Evolutionary conservation across 2,797 vertebrate genomes (phyloP).

Genomic region (Bryconaethiops microstoma): DNA sequence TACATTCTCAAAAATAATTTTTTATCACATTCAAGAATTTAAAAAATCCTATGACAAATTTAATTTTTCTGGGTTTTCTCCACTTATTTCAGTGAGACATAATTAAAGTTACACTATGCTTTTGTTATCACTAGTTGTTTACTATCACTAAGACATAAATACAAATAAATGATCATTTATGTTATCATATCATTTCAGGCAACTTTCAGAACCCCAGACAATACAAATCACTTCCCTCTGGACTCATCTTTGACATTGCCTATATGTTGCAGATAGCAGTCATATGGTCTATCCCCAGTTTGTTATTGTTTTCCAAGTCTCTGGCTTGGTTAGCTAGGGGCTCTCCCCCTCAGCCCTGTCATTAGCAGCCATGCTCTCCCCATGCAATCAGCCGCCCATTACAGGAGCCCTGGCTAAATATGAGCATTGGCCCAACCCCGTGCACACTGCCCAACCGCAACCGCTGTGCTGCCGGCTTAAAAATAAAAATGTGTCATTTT

Average conservation of each 20-base stretch:
- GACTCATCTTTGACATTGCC: neutral
- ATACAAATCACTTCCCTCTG: neutral
- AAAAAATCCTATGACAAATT: neutral
- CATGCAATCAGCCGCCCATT: conserved; percentile 70
- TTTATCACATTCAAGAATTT: neutral
- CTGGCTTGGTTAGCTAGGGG: conserved; percentile 49
- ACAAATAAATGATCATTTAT: neutral
- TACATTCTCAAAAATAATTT: neutral
- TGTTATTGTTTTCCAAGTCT: conserved; percentile 32
- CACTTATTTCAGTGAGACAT: neutral
- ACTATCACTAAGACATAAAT: neutral
- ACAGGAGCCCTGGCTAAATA: conserved; percentile 77
- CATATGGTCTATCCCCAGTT: neutral
- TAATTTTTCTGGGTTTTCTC: neutral
- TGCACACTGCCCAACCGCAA: conserved; percentile 60
- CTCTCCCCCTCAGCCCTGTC: conserved; percentile 70
- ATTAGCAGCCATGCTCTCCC: conserved; percentile 73
- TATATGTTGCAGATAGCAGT: conserved; percentile 1
- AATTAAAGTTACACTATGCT: too few relatives aligned
- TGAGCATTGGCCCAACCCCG: conserved; percentile 74
- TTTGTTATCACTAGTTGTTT: neutral
- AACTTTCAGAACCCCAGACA: neutral
- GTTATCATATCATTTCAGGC: neutral
- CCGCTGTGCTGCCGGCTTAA: conserved; percentile 73
- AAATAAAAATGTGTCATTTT: conserved; percentile 81